Conservation (phyloP, 2,888 invertebrate genomes). For the Hipparchia sbordonii region DNA sequence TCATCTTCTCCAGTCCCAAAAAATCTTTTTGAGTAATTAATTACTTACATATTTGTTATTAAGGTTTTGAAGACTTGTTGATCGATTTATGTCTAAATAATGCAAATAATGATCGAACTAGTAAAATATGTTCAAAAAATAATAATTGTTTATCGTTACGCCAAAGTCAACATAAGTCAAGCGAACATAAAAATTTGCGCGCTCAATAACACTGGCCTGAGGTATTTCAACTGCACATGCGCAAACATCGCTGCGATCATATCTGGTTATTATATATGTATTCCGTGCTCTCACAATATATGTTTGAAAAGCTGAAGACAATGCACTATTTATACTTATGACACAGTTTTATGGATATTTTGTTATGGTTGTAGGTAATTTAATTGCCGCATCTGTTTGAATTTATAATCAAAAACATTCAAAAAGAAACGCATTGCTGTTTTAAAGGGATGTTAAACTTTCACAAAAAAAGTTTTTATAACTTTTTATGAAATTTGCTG, state of each 20-base stretch:
- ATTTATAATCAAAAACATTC: not conserved
- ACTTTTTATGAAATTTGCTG: not conserved
- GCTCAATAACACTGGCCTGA: slow-evolving; percentile 41
- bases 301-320: slow-evolving; percentile 56
- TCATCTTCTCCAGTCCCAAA: not conserved
- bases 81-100: not conserved
- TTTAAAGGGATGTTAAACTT: not conserved
- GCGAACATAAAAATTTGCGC: slow-evolving; percentile 44
- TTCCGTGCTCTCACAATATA: slow-evolving; percentile 47
- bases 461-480: not conserved
- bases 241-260: slow-evolving; percentile 48
- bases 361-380: slow-evolving; percentile 3
- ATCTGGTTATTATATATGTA: slow-evolving; percentile 28
- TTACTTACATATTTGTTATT: not conserved
- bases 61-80: not conserved
- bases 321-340: slow-evolving; percentile 50
- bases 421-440: not conserved
- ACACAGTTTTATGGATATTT: slow-evolving; percentile 22
- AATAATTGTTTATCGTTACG: slow-evolving; percentile 18
- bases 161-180: slow-evolving; percentile 5
- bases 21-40: not conserved
- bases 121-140: slow-evolving; percentile 9
- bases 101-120: slow-evolving; percentile 18
- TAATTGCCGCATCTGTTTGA: not conserved
- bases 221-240: slow-evolving; percentile 54